phyloP scores from a whole-genome alignment of 2,888 invertebrate genomes.

The Xestia sexstrigata region DNA sequence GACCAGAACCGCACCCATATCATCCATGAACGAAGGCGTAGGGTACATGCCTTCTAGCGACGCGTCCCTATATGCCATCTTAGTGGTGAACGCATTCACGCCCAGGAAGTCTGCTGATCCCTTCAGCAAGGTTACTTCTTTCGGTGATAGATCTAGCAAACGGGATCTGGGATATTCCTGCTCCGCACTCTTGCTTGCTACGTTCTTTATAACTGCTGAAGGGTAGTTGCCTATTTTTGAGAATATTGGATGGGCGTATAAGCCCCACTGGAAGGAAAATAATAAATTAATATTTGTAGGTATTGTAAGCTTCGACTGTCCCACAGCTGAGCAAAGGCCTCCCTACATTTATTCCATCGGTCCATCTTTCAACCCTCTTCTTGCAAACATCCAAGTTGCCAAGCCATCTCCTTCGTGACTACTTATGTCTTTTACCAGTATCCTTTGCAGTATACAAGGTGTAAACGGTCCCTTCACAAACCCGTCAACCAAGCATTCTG shows the following conservation, averaged over 20 bases:
- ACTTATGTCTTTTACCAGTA: not conserved
- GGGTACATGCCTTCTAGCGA: slow-evolving; percentile 81
- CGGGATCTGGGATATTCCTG: slow-evolving; percentile 91
- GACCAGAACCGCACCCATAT: slow-evolving; percentile 76
- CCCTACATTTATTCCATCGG: not conserved
- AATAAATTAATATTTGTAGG: not conserved
- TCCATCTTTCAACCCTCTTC: not conserved
- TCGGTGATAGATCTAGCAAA: slow-evolving; percentile 89
- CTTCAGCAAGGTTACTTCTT: slow-evolving; percentile 90
- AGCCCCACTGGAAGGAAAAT: slow-evolving; percentile 78
- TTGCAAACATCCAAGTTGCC: not conserved
- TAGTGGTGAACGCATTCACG: slow-evolving; percentile 91
- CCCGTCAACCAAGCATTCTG: too few relatives aligned
- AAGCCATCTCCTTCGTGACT: not conserved
- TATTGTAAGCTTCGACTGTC: not conserved
- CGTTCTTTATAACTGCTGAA: slow-evolving; percentile 88
- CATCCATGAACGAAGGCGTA: slow-evolving; percentile 82
- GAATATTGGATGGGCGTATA: slow-evolving; percentile 87
- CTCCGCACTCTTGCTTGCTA: slow-evolving; percentile 89
- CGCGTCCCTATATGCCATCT: slow-evolving; percentile 81
- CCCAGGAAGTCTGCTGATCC: slow-evolving; percentile 93
- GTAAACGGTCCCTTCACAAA: not conserved
- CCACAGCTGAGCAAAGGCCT: not conserved
- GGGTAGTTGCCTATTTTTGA: slow-evolving; percentile 91
- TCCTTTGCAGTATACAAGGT: not conserved